These are phyloP conservation scores for Sebastes cheni DNA, from an alignment of 2,797 vertebrate species.

Conservation along the genomic window DNA sequence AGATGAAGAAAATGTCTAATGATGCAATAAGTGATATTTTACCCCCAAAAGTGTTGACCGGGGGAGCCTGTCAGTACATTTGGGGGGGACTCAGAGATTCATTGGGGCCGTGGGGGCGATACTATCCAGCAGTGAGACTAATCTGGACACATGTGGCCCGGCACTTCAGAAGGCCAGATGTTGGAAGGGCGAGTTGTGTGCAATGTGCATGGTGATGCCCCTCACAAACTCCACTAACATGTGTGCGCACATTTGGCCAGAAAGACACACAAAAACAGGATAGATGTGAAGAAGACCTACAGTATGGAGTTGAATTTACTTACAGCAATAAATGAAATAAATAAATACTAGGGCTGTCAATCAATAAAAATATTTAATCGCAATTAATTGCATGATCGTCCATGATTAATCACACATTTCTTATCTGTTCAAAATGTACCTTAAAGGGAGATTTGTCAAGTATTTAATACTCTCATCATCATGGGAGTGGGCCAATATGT, in stretches of 20 bases:
- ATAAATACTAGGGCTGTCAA: no score
- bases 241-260: conserved; percentile 33
- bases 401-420: neutral
- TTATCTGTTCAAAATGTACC: no score
- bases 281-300: neutral
- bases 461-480: no score
- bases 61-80: conserved; percentile 40
- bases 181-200: conserved; percentile 48
- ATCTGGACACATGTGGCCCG: conserved; percentile 66
- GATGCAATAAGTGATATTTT: conserved; percentile 32
- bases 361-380: no score
- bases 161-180: conserved; percentile 76
- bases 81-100: conserved; percentile 40
- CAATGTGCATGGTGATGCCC: conserved; percentile 58
- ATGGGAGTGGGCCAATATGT: no score
- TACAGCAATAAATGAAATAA: neutral
- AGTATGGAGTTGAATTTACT: neutral
- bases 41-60: conserved; percentile 27
- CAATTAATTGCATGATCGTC: no score
- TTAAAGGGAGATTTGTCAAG: no score
- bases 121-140: conserved; percentile 71
- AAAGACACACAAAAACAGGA: conserved; percentile 41
- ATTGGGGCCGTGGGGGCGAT: conserved; percentile 25
- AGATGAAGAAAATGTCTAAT: conserved; percentile 22
- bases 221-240: conserved; percentile 43